These are phyloP conservation scores for Himalopsyche tibetana DNA, from an alignment of 2,888 invertebrate species.

Conservation along the genomic window DNA sequence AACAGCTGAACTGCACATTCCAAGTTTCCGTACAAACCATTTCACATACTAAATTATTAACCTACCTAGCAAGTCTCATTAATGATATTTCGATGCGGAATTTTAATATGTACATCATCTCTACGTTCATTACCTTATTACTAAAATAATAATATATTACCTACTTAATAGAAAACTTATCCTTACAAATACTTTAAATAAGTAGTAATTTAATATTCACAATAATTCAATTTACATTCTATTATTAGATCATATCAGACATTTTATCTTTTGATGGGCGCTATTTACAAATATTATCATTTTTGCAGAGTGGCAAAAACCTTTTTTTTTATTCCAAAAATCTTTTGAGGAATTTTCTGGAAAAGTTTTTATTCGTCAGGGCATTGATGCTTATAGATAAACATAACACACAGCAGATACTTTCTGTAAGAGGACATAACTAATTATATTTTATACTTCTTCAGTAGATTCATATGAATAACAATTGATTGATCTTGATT, in stretches of 20 bases:
- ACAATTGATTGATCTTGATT: no score
- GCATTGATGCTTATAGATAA: neutral
- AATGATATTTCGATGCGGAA: conserved; percentile 52
- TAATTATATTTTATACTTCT: no score
- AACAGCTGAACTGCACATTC: conserved; percentile 1
- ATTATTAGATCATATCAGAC: conserved; percentile 34
- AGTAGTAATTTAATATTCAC: conserved; percentile 33
- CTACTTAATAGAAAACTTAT: conserved; percentile 20
- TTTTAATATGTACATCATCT: conserved; percentile 45
- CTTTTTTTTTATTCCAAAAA: neutral
- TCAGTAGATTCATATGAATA: no score
- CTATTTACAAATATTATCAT: neutral
- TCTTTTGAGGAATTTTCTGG: neutral
- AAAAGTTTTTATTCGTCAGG: conserved; percentile 5
- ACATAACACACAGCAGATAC: no score
- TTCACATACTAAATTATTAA: neutral
- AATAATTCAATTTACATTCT: conserved; percentile 37
- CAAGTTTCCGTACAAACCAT: neutral
- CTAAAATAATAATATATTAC: conserved; percentile 4
- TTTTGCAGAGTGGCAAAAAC: no score
- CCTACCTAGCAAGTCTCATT: conserved; percentile 51
- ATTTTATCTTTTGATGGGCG: conserved; percentile 26
- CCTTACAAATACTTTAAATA: conserved; percentile 3
- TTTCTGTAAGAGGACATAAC: no score
- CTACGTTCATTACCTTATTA: conserved; percentile 10